Conservation (phyloP, 2,113 vertebrate genomes). For the Scalopus aquaticus region DNA sequence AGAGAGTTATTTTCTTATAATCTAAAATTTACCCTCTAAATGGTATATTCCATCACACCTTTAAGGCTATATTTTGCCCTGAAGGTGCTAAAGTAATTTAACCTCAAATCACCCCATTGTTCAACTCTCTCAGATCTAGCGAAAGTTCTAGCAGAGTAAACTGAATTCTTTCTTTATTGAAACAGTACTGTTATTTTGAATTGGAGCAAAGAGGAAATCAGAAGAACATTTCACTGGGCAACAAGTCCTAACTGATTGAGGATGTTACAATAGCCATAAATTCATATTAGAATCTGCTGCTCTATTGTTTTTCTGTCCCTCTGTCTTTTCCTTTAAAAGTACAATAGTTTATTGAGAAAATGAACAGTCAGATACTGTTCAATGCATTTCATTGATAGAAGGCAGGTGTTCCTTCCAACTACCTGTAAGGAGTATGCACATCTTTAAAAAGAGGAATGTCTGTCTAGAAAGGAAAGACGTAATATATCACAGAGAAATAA, state of each 20-base stretch:
- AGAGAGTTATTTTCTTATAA: slow-evolving; percentile 69
- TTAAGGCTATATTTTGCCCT: neutral
- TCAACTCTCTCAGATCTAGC: slow-evolving; percentile 28
- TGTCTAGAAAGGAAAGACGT: neutral
- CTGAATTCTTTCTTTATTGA: slow-evolving; percentile 3
- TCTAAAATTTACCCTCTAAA: slow-evolving; percentile 47
- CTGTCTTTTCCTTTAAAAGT: neutral
- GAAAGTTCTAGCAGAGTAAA: neutral
- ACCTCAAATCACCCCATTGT: slow-evolving; percentile 15
- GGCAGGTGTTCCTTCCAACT: neutral
- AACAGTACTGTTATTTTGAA: neutral
- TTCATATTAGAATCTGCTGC: neutral
- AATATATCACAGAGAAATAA: neutral
- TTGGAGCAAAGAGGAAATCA: neutral
- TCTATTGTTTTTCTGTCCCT: neutral
- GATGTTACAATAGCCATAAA: neutral
- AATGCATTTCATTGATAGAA: neutral
- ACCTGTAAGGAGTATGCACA: neutral
- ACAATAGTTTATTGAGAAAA: neutral
- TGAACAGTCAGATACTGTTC: neutral
- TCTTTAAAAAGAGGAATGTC: slow-evolving; percentile 38
- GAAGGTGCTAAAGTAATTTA: neutral
- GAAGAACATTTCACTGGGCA: neutral
- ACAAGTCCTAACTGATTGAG: neutral
- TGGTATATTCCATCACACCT: neutral